A percentile compares a stretch with the other conserved stretches of the same genome.
These are phyloP conservation scores for Temnothorax nylanderi DNA, from an alignment of 1,140 invertebrate species.

Conservation along the genomic window DNA sequence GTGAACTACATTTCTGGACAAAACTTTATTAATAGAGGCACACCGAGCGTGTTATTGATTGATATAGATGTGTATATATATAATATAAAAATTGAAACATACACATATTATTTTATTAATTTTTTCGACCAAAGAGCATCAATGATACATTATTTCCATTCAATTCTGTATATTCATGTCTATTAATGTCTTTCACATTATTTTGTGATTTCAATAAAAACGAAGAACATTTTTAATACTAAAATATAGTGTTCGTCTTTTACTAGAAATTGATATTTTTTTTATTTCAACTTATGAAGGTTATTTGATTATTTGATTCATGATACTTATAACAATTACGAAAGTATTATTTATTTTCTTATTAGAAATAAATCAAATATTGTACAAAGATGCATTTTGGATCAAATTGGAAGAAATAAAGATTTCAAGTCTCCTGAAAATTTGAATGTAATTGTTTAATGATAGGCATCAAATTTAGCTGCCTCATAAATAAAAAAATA, in stretches of 20 bases:
- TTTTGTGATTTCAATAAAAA: not conserved
- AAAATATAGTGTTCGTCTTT: not conserved
- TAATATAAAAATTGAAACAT: not conserved
- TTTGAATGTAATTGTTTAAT: not conserved
- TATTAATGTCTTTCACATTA: not conserved
- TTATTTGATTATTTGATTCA: not conserved
- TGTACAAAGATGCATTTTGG: not conserved
- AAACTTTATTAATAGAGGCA: slow-evolving; percentile 22
- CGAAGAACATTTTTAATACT: not conserved
- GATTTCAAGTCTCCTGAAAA: not conserved
- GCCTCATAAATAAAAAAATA: not conserved
- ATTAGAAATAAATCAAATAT: not conserved
- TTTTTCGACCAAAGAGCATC: not conserved
- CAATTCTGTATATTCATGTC: not conserved
- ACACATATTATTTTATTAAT: not conserved
- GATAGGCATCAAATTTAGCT: not conserved
- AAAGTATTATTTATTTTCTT: not conserved
- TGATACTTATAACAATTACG: not conserved
- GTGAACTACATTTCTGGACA: slow-evolving; percentile 2
- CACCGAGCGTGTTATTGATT: not conserved
- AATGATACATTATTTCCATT: not conserved
- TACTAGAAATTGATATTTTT: not conserved
- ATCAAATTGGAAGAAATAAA: not conserved
- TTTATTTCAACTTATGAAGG: not conserved
- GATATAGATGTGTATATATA: not conserved